Evolutionary conservation across 1,140 invertebrate species (phyloP), one percentile per base, ranked within the genome.

Genomic region (Megathymus violae): DNA sequence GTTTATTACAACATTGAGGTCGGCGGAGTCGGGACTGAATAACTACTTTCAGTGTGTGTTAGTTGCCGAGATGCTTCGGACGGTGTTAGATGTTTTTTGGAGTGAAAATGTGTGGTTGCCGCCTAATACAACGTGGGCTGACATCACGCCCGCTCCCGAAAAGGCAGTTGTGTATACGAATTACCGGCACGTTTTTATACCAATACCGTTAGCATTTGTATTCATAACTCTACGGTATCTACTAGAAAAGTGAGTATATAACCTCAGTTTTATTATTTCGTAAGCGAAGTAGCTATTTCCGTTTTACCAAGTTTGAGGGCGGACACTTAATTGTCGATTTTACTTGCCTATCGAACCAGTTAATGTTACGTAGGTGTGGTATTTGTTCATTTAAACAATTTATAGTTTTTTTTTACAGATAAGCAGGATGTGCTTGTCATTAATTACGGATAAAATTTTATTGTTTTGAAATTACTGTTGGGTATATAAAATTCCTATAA

Each of bases 41-140:
- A 52, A 47, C 22, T 27, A 64, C 43, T 68, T 64, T 36, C 19
- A 72, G 62, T 78, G 64, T 17, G 62, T 78, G 64, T 17, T 56
- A 65, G 48, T 40, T 50, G 48, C 43, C 14, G 80, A 65, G 58
- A 89, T 89, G 87, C 71, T 89, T 52, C 67, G 63, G 51, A 59
- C 68, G 41, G 59, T 93, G 25, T 74, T 92, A 47, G 87, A 94
- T 73, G 89, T 92, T 47, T 97, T 98, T 91, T 98, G 97, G 97
- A 95, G 94, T 78, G 94, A 95, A 74, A 86, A 94, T 71, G 91
- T 98, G 77, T 98, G 97, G 97, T 93, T 97, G 74, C 97, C 97
- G 63, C 96, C 97, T 61, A 97, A 97, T 86, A 95, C 94, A 69
- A 97, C 96, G 72, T 98, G 97, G 97, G 92, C 92, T 31, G 95